Percentiles rank a stretch among this genome's conserved stretches.
These are phyloP conservation scores for Lepus timidus DNA, from an alignment of 2,113 vertebrate genomes.

Conservation along the genomic window DNA sequence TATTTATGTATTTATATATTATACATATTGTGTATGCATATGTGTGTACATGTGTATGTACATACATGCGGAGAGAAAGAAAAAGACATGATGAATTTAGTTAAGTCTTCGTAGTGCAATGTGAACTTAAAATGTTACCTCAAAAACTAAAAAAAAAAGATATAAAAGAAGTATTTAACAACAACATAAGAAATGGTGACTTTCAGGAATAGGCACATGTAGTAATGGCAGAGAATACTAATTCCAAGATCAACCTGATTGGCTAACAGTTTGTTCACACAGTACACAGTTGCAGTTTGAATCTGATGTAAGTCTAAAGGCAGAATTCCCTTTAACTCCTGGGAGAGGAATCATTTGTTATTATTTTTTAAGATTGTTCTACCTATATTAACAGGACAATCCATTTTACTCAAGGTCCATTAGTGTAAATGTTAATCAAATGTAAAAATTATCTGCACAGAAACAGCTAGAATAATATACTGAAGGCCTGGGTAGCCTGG, in stretches of 20 bases:
- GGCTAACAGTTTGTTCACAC: neutral
- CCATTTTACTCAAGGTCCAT: neutral
- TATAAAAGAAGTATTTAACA: neutral
- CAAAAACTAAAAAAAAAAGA: neutral
- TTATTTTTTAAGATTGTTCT: neutral
- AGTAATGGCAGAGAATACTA: neutral
- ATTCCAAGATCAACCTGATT: neutral
- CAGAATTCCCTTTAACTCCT: neutral
- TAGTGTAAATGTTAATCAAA: neutral
- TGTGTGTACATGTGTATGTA: too few species aligned
- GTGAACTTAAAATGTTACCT: too few species aligned
- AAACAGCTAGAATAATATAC: neutral
- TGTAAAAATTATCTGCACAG: neutral
- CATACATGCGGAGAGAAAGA: neutral
- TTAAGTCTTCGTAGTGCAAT: too few species aligned
- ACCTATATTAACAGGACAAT: neutral
- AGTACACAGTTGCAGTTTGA: rapidly evolving
- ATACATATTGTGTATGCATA: neutral
- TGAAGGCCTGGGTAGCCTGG: neutral
- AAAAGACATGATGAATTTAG: too few species aligned
- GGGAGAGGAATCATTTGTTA: neutral
- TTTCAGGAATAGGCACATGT: neutral
- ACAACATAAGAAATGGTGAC: too few species aligned
- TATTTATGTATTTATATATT: neutral
- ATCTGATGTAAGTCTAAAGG: neutral